Percentiles rank a stretch among this genome's conserved stretches.
Conservation (phyloP, 2,888 invertebrate species). For the Hydraecia micacea region DNA sequence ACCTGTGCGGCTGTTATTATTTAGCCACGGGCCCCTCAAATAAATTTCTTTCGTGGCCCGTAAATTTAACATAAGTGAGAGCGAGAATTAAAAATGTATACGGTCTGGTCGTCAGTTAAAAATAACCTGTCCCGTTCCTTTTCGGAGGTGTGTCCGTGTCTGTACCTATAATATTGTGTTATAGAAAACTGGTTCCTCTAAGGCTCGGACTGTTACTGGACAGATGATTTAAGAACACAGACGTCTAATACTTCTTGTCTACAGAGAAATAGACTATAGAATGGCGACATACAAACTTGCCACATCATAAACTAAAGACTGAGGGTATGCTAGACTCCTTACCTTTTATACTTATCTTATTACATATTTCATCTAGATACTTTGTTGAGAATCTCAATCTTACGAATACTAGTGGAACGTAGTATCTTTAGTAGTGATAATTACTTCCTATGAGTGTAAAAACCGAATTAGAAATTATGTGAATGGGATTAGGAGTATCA, state of each 20-base stretch:
- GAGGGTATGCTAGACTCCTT: not conserved
- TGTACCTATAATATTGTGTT: too few relatives aligned
- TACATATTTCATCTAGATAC: not conserved
- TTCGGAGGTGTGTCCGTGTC: constrained; percentile 5
- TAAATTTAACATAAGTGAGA: not conserved
- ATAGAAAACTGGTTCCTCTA: not conserved
- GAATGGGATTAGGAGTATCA: not conserved
- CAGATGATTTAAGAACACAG: too few relatives aligned
- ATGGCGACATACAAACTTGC: not conserved
- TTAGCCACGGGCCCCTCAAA: too few relatives aligned
- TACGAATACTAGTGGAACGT: too few relatives aligned
- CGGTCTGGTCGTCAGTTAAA: not conserved
- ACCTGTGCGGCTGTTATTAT: too few relatives aligned
- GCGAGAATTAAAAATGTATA: constrained; percentile 9
- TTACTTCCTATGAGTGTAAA: too few relatives aligned
- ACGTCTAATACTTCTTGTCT: not conserved
- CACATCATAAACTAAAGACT: not conserved
- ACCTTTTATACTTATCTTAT: not conserved
- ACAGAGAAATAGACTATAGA: not conserved
- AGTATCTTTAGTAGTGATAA: too few relatives aligned
- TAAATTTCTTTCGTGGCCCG: too few relatives aligned
- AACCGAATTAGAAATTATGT: too few relatives aligned
- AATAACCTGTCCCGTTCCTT: not conserved
- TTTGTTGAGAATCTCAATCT: too few relatives aligned
- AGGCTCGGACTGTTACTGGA: not conserved